Conservation (phyloP, 2,797 vertebrate genomes). For the Tympanoctomys barrerae region DNA sequence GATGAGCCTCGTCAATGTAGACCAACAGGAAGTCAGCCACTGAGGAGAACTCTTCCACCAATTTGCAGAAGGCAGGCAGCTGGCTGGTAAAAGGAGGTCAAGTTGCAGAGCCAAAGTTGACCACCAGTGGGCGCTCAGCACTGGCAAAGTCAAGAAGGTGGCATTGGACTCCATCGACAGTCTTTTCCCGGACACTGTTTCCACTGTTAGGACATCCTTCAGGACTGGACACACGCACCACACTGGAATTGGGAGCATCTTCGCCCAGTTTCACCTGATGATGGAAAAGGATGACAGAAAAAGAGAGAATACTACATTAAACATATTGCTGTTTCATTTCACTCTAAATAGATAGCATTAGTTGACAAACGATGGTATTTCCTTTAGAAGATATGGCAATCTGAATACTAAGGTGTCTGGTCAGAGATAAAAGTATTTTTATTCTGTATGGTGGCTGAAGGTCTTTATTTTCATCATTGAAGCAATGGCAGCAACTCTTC, state of each 20-base stretch:
- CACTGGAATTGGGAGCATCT: constrained; percentile 96
- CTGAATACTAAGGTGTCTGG: constrained; percentile 53
- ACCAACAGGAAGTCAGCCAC: constrained; percentile 98
- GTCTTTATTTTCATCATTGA: constrained; percentile 44
- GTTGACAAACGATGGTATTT: constrained; percentile 28
- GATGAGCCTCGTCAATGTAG: constrained; percentile 99
- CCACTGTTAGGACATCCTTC: constrained; percentile 69
- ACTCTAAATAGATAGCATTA: constrained; percentile 40
- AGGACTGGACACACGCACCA: constrained; percentile 92
- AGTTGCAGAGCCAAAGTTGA: constrained; percentile 98
- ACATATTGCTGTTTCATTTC: not conserved
- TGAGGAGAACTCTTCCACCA: constrained; percentile 97
- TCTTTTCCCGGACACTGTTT: constrained; percentile 82
- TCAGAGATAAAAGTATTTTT: constrained; percentile 11
- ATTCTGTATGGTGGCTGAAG: not conserved
- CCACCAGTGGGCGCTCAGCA: constrained; percentile 95
- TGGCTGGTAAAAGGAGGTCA: constrained; percentile 98
- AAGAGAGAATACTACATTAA: constrained; percentile 34
- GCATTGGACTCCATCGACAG: constrained; percentile 87
- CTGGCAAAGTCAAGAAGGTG: constrained; percentile 96
- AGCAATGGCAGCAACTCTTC: not conserved
- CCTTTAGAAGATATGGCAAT: not conserved
- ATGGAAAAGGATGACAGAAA: constrained; percentile 73
- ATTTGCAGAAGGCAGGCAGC: constrained; percentile 95
- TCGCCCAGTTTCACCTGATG: constrained; percentile 95